phyloP scores from a whole-genome alignment of 30 jellyfish, hydroid and myxozoan species.

The Catostylus mosaicus region DNA sequence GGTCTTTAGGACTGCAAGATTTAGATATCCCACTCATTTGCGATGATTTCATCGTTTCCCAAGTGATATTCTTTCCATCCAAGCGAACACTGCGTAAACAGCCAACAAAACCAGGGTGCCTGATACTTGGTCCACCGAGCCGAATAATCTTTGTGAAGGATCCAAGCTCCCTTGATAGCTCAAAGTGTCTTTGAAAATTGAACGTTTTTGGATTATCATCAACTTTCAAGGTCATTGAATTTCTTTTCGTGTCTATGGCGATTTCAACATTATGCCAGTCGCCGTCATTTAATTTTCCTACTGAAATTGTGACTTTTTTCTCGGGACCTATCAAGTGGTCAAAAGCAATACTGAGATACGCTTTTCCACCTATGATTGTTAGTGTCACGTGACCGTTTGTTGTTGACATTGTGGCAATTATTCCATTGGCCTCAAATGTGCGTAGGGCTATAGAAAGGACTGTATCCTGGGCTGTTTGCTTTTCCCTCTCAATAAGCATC shows the following conservation, averaged over 20 bases:
- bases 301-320: conserved; percentile 45
- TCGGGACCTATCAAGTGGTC: conserved; percentile 58
- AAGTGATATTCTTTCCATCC: conserved; percentile 54
- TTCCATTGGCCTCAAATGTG: conserved; percentile 90
- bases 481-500: conserved; percentile 49
- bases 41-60: conserved; percentile 28
- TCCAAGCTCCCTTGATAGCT: conserved; percentile 69
- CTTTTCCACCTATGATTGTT: conserved; percentile 65
- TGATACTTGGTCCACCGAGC: conserved; percentile 86
- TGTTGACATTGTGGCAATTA: conserved; percentile 71
- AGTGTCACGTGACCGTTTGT: conserved; percentile 76
- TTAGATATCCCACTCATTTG: conserved; percentile 54
- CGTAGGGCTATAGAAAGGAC: conserved; percentile 62
- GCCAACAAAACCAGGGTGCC: conserved; percentile 86
- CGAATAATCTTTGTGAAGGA: conserved; percentile 40
- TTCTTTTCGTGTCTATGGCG: conserved; percentile 51
- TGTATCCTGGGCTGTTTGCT: conserved; percentile 26
- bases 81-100: conserved; percentile 65
- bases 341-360: conserved; percentile 68
- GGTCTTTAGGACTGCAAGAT: conserved; percentile 74
- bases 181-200: conserved; percentile 67
- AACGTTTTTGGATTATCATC: conserved; percentile 40
- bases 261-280: conserved; percentile 84
- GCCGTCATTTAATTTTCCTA: conserved; percentile 74
- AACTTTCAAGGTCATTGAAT: conserved; percentile 49